Base-by-base conservation (phyloP, 2,888 invertebrate species). In the Magallana nippona region DNA sequence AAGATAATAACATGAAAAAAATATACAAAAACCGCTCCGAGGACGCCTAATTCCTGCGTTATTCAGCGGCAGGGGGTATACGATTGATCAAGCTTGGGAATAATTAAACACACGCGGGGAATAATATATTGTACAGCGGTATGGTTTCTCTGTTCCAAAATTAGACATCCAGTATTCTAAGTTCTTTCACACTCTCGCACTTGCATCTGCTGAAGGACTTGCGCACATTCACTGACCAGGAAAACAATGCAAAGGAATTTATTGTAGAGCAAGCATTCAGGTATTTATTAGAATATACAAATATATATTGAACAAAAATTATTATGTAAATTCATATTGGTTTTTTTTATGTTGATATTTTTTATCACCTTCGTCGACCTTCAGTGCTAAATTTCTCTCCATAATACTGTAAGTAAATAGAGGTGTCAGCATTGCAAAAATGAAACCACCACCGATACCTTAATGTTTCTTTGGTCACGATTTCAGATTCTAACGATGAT, bases 121-220 rank as follows among this genome's bases (percentile, higher is more conserved):
- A 63, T 22, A 27, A 44, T 44, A 44, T 44, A 63, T 63, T 22
- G 27, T 63, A 63, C 22, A 11, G 44, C 63, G 63, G 27, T 22
- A 63, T 22, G 63, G 63, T 63, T 63, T 63, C 63, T 63, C 63
- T 22, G 63, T 63, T 63, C 63, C 63, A 63, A 63, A 63, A 63
- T 63, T 63, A 63, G 63, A 63, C 63, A 63, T 63, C 22, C 22
- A 27, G 27, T 22, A 13, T 22, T 63, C 63, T 22, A 10, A 63
- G 22, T 63, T 15, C 10, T 22, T 22, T 63, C 22, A 22, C 63
- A 22, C 63, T 63, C 63, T 63, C 22, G 22, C 63, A 63, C 63
- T 10, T 22, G 63, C 63, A 63, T 63, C 63, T 60, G 27, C 13
- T 22, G 5, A 44, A 44, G 44, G 44, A 44, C 44, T 44, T 44